Evolutionary conservation across 2,888 invertebrate genomes (phyloP).

Genomic region (Prenolepis imparis): DNA sequence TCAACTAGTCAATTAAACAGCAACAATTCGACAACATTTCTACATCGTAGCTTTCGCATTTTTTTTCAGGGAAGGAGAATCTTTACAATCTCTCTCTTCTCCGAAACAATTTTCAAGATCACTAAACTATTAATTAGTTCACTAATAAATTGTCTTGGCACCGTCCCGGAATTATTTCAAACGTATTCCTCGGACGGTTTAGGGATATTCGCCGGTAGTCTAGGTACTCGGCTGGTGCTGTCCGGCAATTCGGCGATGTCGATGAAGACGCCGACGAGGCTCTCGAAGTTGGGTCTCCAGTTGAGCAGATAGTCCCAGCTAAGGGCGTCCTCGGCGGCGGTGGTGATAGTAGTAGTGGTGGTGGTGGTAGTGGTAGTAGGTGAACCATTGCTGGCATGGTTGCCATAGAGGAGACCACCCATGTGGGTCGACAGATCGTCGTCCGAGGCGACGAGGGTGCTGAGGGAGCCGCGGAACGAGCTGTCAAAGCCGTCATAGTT

Average conservation of each 20-base stretch:
- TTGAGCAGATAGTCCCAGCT: slow-evolving; percentile 98
- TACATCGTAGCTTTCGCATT: background rate
- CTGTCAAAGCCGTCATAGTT: slow-evolving; percentile 97
- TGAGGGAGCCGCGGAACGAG: slow-evolving; percentile 96
- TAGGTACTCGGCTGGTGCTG: slow-evolving; percentile 89
- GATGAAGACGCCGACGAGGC: slow-evolving; percentile 97
- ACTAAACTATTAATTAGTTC: slow-evolving; percentile 28
- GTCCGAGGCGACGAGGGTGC: slow-evolving; percentile 97
- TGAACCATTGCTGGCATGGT: slow-evolving; percentile 92
- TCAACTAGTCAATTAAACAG: slow-evolving; percentile 31
- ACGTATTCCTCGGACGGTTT: slow-evolving; percentile 97
- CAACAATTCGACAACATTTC: slow-evolving; percentile 37
- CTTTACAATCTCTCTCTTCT: background rate
- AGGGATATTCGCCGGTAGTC: slow-evolving; percentile 92
- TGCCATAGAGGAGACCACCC: slow-evolving; percentile 90
- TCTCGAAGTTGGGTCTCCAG: slow-evolving; percentile 98
- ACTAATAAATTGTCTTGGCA: slow-evolving; percentile 35
- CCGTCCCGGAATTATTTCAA: slow-evolving; percentile 83
- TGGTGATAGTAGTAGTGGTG: slow-evolving; percentile 37
- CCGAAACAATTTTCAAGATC: slow-evolving; percentile 24
- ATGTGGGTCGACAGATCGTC: slow-evolving; percentile 95
- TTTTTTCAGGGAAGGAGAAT: slow-evolving; percentile 1
- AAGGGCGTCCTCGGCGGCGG: slow-evolving; percentile 88
- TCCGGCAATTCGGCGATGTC: slow-evolving; percentile 98
- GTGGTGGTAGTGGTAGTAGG: slow-evolving; percentile 89